Percentiles rank a stretch among this genome's conserved stretches.
These are phyloP conservation scores for Campylomormyrus tamandua DNA, from an alignment of 2,113 vertebrate species.

Conservation along the genomic window DNA sequence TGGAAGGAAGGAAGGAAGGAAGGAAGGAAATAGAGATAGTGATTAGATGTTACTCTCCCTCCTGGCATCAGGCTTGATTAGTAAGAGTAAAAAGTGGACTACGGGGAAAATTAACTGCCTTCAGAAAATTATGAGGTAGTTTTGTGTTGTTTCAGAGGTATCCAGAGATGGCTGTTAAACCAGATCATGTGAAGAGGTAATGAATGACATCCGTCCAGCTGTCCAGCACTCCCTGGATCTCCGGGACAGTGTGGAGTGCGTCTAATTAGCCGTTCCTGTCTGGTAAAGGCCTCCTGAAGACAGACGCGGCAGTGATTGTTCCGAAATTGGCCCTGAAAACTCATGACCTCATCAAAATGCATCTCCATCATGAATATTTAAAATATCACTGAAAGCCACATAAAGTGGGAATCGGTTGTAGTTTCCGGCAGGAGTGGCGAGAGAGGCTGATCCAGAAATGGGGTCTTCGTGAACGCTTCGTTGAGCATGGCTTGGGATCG, in stretches of 20 bases:
- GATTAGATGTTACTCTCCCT: not conserved
- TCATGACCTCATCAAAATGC: constrained; percentile 42
- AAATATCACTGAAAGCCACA: constrained; percentile 70
- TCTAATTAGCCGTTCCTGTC: not conserved
- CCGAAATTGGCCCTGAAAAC: constrained; percentile 23
- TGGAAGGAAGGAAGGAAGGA: not conserved
- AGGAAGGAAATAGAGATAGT: not conserved
- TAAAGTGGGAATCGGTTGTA: constrained; percentile 65
- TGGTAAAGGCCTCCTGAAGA: not conserved
- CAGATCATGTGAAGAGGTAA: not conserved
- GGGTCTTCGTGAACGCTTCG: constrained; percentile 47
- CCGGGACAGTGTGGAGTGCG: not conserved
- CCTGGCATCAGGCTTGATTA: not conserved
- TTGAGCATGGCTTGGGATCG: constrained; percentile 19
- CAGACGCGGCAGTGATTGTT: not conserved
- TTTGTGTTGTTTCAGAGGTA: not conserved
- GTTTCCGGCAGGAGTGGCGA: constrained; percentile 48
- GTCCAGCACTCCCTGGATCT: not conserved
- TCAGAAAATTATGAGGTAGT: not conserved
- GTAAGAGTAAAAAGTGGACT: not conserved
- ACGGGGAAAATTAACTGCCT: not conserved
- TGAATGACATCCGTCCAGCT: not conserved
- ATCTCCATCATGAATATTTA: constrained; percentile 61
- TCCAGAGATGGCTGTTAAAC: not conserved
- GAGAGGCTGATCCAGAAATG: constrained; percentile 47